Conservation (phyloP, 2,888 invertebrate species). For the Sarcophaga caerulescens region DNA sequence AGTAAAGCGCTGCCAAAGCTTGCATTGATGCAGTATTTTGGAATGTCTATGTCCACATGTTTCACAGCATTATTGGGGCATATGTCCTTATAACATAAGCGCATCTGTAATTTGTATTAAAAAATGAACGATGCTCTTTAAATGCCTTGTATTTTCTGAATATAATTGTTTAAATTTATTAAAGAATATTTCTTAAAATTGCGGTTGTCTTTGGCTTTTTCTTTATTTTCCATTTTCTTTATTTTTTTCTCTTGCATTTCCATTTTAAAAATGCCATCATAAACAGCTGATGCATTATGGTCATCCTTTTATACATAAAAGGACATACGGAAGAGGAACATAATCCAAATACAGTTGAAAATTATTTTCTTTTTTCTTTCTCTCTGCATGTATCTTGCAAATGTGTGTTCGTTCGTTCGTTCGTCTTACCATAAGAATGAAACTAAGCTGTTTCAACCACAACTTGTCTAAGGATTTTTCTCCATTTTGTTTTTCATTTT, state of each 20-base stretch:
- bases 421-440: slow-evolving; percentile 18
- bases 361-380: neutral
- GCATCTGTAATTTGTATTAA: too few species aligned
- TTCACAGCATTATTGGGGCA: too few species aligned
- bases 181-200: too few species aligned
- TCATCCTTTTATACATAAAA: slow-evolving; percentile 33
- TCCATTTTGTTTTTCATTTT: slow-evolving; percentile 22
- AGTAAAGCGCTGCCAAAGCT: too few species aligned
- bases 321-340: slow-evolving; percentile 10
- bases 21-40: too few species aligned
- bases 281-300: slow-evolving; percentile 65
- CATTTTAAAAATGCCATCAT: slow-evolving; percentile 60
- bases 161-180: too few species aligned
- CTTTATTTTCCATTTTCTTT: neutral
- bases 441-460: slow-evolving; percentile 64
- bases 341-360: slow-evolving; percentile 44
- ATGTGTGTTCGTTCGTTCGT: neutral
- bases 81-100: too few species aligned
- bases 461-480: slow-evolving; percentile 66
- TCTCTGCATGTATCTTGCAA: neutral
- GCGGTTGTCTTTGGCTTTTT: too few species aligned
- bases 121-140: too few species aligned
- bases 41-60: too few species aligned
- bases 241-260: neutral
- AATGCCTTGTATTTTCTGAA: too few species aligned